Conservation (phyloP, 1,140 invertebrate species). For the Euborellia annulipes region DNA sequence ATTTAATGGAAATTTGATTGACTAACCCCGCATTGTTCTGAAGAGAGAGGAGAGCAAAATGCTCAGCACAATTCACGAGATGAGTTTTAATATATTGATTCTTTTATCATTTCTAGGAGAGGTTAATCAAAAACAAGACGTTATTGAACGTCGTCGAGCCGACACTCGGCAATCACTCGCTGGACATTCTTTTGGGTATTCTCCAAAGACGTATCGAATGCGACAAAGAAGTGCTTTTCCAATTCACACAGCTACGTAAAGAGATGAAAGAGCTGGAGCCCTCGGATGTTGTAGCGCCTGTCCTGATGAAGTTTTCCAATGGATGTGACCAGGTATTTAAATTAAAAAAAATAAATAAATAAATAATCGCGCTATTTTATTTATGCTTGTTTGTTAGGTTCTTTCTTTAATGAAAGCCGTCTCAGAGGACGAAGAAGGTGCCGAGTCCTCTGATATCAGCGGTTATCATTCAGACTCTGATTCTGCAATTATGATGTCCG, state of each 20-base stretch:
- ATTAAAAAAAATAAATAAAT: no score
- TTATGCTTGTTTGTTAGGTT: conserved; percentile 39
- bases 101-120: no score
- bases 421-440: conserved; percentile 25
- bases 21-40: no score
- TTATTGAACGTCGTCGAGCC: conserved; percentile 70
- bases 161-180: conserved; percentile 33
- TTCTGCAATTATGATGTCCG: conserved; percentile 43
- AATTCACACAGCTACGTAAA: conserved; percentile 50
- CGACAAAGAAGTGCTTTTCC: conserved; percentile 51
- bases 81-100: no score
- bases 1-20: no score
- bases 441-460: conserved; percentile 38
- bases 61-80: no score
- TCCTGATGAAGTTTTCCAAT: conserved; percentile 68
- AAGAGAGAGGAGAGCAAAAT: no score
- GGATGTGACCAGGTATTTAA: conserved; percentile 56
- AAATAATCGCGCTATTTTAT: conserved; percentile 11
- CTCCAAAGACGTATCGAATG: conserved; percentile 46
- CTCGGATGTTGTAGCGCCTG: conserved; percentile 47
- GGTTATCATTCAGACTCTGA: conserved; percentile 72
- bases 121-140: conserved; percentile 83
- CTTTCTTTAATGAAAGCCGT: conserved; percentile 53
- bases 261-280: conserved; percentile 48
- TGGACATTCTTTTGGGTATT: conserved; percentile 38